Conservation (phyloP, 2,888 invertebrate genomes). For the Philaethria dido region DNA sequence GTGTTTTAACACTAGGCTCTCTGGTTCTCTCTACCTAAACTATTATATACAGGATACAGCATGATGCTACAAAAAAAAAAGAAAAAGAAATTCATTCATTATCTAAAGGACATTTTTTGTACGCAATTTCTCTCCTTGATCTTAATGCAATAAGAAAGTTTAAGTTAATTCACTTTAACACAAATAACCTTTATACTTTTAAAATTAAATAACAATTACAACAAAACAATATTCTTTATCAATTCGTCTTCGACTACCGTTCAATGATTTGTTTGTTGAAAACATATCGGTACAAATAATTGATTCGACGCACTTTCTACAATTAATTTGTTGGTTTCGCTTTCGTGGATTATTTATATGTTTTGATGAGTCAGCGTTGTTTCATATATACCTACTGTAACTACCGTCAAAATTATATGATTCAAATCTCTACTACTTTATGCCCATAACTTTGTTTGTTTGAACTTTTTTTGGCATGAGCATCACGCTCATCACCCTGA, state of each 20-base stretch:
- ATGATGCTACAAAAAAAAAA: no score
- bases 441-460: no score
- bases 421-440: background rate
- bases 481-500: no score
- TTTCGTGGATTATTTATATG: conserved; percentile 67
- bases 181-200: background rate
- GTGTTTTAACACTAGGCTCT: no score
- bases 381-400: background rate
- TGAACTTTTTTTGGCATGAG: no score
- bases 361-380: conserved; percentile 51
- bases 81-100: no score
- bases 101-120: no score
- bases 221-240: conserved; percentile 13
- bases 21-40: no score
- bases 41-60: no score
- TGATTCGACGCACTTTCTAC: conserved; percentile 75
- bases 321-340: conserved; percentile 72
- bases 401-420: background rate
- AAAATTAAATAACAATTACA: conserved; percentile 18
- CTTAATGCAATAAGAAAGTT: background rate
- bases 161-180: background rate
- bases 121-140: background rate
- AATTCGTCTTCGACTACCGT: conserved; percentile 35
- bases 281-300: conserved; percentile 54
- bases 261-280: conserved; percentile 35